Conservation (phyloP, 2,797 vertebrate species). For the Macrochelys suwanniensis region DNA sequence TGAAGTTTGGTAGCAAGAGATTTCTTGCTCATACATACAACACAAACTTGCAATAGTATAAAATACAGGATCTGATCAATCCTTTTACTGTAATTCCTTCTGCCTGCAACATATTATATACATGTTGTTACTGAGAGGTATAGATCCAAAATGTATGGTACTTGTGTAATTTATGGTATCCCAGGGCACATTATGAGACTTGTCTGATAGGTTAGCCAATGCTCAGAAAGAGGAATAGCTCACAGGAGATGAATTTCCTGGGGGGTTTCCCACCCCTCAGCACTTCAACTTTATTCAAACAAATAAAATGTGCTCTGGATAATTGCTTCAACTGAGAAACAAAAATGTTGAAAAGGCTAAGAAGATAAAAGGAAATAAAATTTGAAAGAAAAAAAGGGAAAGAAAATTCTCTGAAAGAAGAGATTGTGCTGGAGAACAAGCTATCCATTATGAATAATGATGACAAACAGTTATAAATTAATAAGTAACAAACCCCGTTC, state of each 20-base stretch:
- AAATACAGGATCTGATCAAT: neutral
- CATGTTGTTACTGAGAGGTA: neutral
- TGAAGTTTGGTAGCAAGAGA: neutral
- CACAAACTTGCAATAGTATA: neutral
- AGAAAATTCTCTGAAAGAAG: neutral
- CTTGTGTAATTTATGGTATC: neutral
- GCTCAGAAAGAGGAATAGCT: neutral
- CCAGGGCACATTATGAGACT: neutral
- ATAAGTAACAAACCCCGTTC: neutral
- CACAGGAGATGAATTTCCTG: neutral
- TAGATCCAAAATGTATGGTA: neutral
- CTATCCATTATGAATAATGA: neutral
- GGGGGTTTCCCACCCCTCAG: neutral
- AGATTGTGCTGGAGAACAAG: neutral
- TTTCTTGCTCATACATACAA: neutral
- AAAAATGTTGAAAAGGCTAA: neutral
- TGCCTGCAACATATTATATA: neutral
- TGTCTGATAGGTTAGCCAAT: neutral
- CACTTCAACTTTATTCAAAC: neutral
- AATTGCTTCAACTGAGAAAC: neutral
- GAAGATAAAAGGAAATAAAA: neutral
- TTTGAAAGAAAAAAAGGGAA: neutral
- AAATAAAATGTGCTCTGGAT: neutral
- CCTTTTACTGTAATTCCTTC: slow-evolving; percentile 2
- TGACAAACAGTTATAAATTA: neutral